Percentiles rank a stretch among this genome's conserved stretches.
phyloP scores from a whole-genome alignment of 2,888 invertebrate genomes.

The Adineta ricciae region DNA sequence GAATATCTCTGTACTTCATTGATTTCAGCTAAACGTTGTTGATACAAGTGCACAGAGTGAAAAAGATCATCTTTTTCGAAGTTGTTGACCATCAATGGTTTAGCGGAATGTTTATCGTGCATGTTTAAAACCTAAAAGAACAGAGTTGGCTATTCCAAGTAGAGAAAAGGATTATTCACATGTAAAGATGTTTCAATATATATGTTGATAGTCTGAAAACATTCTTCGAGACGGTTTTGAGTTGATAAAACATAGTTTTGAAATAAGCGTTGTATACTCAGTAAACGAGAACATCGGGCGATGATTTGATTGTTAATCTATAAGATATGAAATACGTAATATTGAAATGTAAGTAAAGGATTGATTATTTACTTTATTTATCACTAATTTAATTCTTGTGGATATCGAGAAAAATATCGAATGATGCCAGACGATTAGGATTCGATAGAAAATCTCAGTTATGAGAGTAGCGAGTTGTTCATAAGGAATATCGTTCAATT shows the following conservation, averaged over 20 bases:
- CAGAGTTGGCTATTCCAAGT: too few relatives aligned
- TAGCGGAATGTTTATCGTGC: neutral
- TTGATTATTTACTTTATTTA: neutral
- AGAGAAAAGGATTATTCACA: neutral
- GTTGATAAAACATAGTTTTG: neutral
- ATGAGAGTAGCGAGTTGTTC: neutral
- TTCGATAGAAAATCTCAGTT: neutral
- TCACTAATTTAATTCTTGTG: neutral
- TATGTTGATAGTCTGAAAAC: neutral
- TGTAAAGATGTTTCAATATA: neutral
- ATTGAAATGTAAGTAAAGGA: too few relatives aligned
- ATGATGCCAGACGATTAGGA: neutral
- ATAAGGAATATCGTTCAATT: neutral
- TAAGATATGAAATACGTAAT: too few relatives aligned
- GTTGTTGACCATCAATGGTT: neutral
- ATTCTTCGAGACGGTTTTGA: neutral
- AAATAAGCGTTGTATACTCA: neutral
- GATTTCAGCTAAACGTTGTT: neutral
- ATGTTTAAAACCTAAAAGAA: neutral
- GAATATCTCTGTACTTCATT: neutral
- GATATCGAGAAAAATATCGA: neutral
- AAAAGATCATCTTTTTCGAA: neutral
- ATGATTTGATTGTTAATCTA: slow-evolving; percentile 19
- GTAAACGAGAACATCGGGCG: neutral
- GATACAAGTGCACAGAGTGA: neutral